A percentile compares a stretch with the other conserved stretches of the same genome.
Conservation (phyloP, 2,797 vertebrate genomes). For the Mareca strepera region DNA sequence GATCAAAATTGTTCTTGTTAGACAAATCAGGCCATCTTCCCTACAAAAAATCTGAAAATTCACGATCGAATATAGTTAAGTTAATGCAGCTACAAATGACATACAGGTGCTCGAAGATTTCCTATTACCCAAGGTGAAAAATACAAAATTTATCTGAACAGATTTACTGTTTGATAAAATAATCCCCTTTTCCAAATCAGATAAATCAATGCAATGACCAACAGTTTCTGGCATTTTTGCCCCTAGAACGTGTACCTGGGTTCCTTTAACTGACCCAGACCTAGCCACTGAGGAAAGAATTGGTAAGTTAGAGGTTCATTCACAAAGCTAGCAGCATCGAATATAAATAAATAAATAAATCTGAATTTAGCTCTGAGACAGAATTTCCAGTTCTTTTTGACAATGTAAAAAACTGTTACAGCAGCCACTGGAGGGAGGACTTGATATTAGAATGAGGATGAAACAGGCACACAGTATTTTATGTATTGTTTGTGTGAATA, state of each 20-base stretch:
- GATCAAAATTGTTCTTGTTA: not conserved
- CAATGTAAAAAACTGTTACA: constrained; percentile 44
- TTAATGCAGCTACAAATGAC: not conserved
- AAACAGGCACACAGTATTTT: constrained; percentile 46
- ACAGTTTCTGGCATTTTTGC: not conserved
- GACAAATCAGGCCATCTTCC: not conserved
- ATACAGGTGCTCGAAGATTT: not conserved
- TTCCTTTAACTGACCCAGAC: not conserved
- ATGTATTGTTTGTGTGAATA: constrained; percentile 42
- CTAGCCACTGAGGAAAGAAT: not conserved
- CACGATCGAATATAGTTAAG: rapidly evolving
- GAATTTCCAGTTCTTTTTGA: constrained; percentile 12
- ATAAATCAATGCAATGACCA: not conserved
- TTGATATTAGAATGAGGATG: constrained; percentile 60
- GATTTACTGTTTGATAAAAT: not conserved
- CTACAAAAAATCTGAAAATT: not conserved
- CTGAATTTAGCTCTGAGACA: not conserved
- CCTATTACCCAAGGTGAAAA: not conserved
- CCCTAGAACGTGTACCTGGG: not conserved
- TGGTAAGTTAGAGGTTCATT: not conserved
- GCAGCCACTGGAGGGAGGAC: constrained; percentile 72
- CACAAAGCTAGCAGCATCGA: not conserved
- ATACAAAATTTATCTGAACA: not conserved
- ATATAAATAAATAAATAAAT: not conserved
- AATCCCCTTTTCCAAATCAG: not conserved